Base-by-base conservation (phyloP, 2,113 vertebrate genomes). In the Macrotus californicus region DNA sequence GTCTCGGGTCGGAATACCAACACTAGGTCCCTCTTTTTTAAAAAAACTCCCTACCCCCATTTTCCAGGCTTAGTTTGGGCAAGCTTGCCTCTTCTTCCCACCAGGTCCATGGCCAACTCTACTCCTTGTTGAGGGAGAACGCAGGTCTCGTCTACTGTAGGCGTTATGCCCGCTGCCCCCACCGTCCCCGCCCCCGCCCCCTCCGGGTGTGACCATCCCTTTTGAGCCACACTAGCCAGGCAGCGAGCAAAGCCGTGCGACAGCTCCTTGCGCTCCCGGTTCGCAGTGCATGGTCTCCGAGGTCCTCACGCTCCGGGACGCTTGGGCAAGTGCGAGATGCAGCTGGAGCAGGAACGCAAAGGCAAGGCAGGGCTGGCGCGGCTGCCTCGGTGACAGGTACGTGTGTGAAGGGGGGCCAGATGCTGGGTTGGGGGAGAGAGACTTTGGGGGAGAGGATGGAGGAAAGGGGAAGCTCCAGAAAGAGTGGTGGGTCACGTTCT, bases 291-390 rank as follows among this genome's bases (percentile, higher is more conserved):
- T 2, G 34, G 10, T 15, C 48, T 70, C 26, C 12, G 43, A 16
- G 14, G 56, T 41, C n/a, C 70, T 39, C 77, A 5, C 19, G 14
- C 22, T 3, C 66, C 10, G 0, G 21, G 46, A 24, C 34, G 43
- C 96, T 26, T 31, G 36, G 48, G 87, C 56, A 83, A 73, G 89
- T n/a, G 54, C 34, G 9, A 79, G 77, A n/a, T 6, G 91, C 26
- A 1, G 26, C 34, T 16, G 64, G 79, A 59, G 39, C 18, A 10
- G 56, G 54, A 41, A 14, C 2, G 24, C 12, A 24, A 24, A 24
- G 3, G 26, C 19, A 21, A 67, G 54, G 34, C 16, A 5, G 3
- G 29, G 50, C 54, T 19, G 21, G 34, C 6, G 54, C n/a, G 7
- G 69, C 48, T 26, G 41, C 36, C 36, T 34, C 0, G 34, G 59